Percentiles rank a stretch among this genome's conserved stretches.
Evolutionary conservation across 2,888 invertebrate species (phyloP).

Genomic region (Drosophila koepferae): DNA sequence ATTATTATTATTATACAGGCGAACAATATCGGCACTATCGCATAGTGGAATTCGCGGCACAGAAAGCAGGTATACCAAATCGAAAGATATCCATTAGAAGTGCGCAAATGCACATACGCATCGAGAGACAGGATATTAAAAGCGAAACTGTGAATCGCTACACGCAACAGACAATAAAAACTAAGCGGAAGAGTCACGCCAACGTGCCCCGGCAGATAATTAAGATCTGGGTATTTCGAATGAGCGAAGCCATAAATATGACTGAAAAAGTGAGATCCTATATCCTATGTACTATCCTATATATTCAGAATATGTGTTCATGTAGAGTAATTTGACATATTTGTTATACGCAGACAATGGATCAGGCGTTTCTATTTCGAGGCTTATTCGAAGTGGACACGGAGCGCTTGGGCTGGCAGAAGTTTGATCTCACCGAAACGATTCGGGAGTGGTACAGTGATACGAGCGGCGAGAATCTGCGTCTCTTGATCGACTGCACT

Average conservation of each 20-base stretch:
- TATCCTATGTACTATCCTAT: neutral
- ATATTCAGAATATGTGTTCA: too few relatives aligned
- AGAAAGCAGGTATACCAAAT: conserved; percentile 86
- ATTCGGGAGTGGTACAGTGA: conserved; percentile 90
- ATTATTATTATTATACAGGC: conserved; percentile 87
- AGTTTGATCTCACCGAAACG: conserved; percentile 92
- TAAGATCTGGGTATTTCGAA: conserved; percentile 83
- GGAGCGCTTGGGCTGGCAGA: conserved; percentile 92
- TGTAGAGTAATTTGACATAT: neutral
- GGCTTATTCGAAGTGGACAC: conserved; percentile 87
- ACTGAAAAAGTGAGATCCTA: conserved; percentile 74
- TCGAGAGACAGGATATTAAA: conserved; percentile 64
- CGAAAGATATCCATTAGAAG: conserved; percentile 90
- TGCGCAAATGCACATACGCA: conserved; percentile 91
- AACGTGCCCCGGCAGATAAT: conserved; percentile 58
- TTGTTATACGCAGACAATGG: conserved; percentile 86
- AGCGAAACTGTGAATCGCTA: conserved; percentile 15
- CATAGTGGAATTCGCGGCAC: conserved; percentile 93
- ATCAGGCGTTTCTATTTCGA: conserved; percentile 87
- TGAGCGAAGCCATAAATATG: conserved; percentile 70
- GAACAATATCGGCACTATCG: conserved; percentile 93
- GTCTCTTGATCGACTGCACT: conserved; percentile 93
- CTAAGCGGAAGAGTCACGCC: conserved; percentile 32
- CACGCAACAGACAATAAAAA: conserved; percentile 35
- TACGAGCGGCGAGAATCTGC: conserved; percentile 86